A percentile compares a stretch with the other conserved stretches of the same genome.
These are phyloP conservation scores for Tetraneura akinire DNA, from an alignment of 1,140 invertebrate species.

Conservation along the genomic window DNA sequence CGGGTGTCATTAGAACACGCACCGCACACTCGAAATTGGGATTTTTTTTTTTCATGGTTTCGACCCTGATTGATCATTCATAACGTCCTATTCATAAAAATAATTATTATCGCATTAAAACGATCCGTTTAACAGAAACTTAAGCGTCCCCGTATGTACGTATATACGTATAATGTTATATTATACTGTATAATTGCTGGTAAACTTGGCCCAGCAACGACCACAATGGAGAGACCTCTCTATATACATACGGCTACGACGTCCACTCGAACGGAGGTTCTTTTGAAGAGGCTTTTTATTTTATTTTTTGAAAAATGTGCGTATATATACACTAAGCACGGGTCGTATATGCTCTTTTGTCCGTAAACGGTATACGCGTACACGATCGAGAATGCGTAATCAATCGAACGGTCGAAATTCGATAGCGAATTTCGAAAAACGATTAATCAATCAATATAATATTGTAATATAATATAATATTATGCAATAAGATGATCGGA, in stretches of 20 bases:
- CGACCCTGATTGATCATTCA: constrained; percentile 32
- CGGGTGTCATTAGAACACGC: constrained; percentile 23
- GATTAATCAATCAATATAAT: no score
- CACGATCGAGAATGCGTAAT: no score
- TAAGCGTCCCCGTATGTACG: constrained; percentile 17
- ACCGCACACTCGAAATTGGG: constrained; percentile 1
- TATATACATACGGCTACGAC: not conserved
- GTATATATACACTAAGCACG: not conserved
- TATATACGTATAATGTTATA: constrained; percentile 1
- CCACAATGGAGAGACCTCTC: constrained; percentile 37
- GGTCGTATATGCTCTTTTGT: not conserved
- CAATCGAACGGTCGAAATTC: constrained; percentile 19
- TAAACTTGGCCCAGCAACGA: constrained; percentile 12
- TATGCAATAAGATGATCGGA: no score
- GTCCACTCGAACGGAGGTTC: constrained; percentile 38
- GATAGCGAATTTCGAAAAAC: not conserved
- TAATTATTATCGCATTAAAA: constrained; percentile 48
- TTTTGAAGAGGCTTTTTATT: constrained; percentile 19
- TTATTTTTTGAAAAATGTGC: not conserved
- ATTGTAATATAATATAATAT: no score
- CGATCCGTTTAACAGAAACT: constrained; percentile 42
- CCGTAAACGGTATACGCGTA: not conserved
- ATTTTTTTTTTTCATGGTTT: not conserved
- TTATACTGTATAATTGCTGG: constrained; percentile 32
- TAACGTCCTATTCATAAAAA: constrained; percentile 36